These are phyloP conservation scores for Pangasius sanitwongsei DNA, from an alignment of 2,797 vertebrate species.

Conservation along the genomic window DNA sequence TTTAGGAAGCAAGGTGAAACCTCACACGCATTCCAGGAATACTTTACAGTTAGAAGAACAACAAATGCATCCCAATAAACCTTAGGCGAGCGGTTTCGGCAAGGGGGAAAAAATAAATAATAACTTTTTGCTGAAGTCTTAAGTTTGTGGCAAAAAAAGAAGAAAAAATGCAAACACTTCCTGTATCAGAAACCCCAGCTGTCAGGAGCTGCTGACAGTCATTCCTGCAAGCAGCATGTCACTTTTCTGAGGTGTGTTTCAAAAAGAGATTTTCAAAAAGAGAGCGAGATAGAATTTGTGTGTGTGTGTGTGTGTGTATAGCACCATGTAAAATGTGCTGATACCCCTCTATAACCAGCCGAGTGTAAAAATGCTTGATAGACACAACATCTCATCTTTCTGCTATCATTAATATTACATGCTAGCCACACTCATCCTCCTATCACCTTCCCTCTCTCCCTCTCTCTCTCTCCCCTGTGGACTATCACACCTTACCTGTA, in stretches of 20 bases:
- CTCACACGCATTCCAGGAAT: constrained; percentile 2
- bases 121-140: constrained; percentile 55
- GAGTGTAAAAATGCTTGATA: constrained; percentile 49
- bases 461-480: constrained; percentile 51
- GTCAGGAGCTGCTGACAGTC: constrained; percentile 59
- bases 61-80: constrained; percentile 32
- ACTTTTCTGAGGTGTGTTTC: constrained; percentile 47
- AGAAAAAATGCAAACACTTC: constrained; percentile 47
- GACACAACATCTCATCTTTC: constrained; percentile 53
- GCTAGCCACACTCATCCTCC: constrained; percentile 68
- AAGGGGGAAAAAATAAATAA: not conserved
- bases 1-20: not conserved
- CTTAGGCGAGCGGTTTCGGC: constrained; percentile 25
- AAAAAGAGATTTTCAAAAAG: not conserved
- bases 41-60: constrained; percentile 35
- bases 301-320: constrained; percentile 15
- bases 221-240: constrained; percentile 44
- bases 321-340: constrained; percentile 50
- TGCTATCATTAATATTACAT: constrained; percentile 75
- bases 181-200: constrained; percentile 54
- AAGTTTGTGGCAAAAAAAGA: constrained; percentile 36
- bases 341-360: constrained; percentile 46
- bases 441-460: constrained; percentile 29
- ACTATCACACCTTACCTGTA: constrained; percentile 69
- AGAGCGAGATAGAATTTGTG: constrained; percentile 6